Evolutionary conservation across 2,888 invertebrate species (phyloP).

Genomic region (Falcaria lacertinaria): DNA sequence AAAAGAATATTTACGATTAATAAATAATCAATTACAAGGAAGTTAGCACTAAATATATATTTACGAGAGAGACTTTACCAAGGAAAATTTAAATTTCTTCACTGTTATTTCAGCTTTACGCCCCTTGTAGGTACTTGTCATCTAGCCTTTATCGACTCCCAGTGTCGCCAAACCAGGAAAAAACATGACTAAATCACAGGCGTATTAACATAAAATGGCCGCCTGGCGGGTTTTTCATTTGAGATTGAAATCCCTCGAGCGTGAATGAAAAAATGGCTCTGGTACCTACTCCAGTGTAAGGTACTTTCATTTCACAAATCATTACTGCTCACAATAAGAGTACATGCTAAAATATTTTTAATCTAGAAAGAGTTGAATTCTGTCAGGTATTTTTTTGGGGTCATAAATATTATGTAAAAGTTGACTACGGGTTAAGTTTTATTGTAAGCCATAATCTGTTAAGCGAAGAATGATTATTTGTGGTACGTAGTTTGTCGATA

Average conservation of each 20-base stretch:
- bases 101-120: constrained; percentile 26
- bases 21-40: too few species aligned
- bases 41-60: too few species aligned
- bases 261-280: constrained; percentile 31
- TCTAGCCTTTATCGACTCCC: constrained; percentile 31
- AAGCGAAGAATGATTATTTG: too few species aligned
- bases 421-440: too few species aligned
- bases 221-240: constrained; percentile 4
- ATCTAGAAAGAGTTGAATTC: constrained; percentile 14
- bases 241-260: constrained; percentile 38
- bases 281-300: constrained; percentile 9
- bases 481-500: too few species aligned
- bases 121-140: too few species aligned
- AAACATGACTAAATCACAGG: constrained; percentile 13
- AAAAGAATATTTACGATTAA: too few species aligned
- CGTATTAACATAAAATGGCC: constrained; percentile 23
- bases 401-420: constrained; percentile 29
- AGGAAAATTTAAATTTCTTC: too few species aligned
- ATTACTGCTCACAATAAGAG: constrained; percentile 20
- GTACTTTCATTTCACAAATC: constrained; percentile 39
- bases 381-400: constrained; percentile 31
- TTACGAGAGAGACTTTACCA: too few species aligned
- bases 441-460: too few species aligned
- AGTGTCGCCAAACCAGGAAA: constrained; percentile 9
- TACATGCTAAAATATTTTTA: constrained; percentile 25